Evolutionary conservation across 2,797 vertebrate genomes (phyloP), one percentile per base, ranked within the genome.

Genomic region (Danio aesculapii): DNA sequence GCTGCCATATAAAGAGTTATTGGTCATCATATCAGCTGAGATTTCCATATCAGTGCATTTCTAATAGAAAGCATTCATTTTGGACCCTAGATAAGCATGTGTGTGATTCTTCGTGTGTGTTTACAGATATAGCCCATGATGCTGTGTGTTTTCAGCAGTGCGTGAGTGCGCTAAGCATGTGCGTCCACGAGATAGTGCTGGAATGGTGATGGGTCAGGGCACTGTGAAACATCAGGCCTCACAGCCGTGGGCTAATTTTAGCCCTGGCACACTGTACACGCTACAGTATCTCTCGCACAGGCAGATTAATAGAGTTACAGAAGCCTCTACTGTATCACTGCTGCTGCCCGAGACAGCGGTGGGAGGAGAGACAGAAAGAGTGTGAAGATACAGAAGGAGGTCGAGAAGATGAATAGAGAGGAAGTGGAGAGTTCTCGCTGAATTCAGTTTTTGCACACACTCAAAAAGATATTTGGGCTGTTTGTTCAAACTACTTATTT

Each of bases 181-280:
- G 68, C 81, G 66, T 47, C 30, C 61, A 62, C 50, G 43, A 72
- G 62, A 71, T 76, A 78, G 75, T 52, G 66, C 41, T 53, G 81
- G 82, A 63, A 75, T 59, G 84, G 58, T 75, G 75, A 79, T 72
- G 79, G 88, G 88, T 87, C 80, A 81, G 81, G 72, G 87, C 79
- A 85, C 86, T 79, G 76, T 85, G 90, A 91, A 90, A 91, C 88
- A 89, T 89, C 90, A 87, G 41, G 88, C 89, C 90, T 90, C 89
- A 90, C 91, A 89, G 91, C 88, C 87, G 81, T 81, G 30, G 83
- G 91, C 90, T 94, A 93, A 93, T 92, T 93, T 94, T 94, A 94
- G 93, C 85, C 84, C 87, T 88, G 83, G 89, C 88, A 89, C 91
- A 88, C 92, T 84, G 81, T 86, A 84, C 41, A 47, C 49, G 21